phyloP scores from a whole-genome alignment of 2,888 invertebrate genomes.

The Cryptosula pallasiana region DNA sequence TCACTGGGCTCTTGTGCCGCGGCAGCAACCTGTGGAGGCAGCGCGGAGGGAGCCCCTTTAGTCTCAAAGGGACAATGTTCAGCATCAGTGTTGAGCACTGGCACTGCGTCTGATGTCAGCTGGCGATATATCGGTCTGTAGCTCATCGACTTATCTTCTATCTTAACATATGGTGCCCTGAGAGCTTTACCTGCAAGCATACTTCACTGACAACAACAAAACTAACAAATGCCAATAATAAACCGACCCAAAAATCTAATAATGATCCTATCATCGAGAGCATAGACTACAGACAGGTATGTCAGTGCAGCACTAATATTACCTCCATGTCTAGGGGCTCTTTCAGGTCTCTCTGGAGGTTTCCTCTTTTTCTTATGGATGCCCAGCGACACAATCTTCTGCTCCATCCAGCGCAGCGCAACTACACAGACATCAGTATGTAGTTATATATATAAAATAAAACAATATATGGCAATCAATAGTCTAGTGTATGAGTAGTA shows the following conservation, averaged over 20 bases:
- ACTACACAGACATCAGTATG: too few species aligned
- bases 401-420: constrained; percentile 9
- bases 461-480: too few species aligned
- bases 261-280: too few species aligned
- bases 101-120: not conserved
- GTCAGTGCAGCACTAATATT: not conserved
- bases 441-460: too few species aligned
- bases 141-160: not conserved
- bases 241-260: too few species aligned
- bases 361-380: not conserved
- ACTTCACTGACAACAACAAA: too few species aligned
- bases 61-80: constrained; percentile 4
- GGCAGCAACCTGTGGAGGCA: not conserved
- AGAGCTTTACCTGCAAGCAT: not conserved
- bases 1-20: not conserved
- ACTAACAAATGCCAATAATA: too few species aligned
- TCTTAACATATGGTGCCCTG: constrained; percentile 10
- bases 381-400: not conserved
- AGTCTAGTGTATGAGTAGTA: too few species aligned
- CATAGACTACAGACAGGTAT: too few species aligned
- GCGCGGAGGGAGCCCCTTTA: not conserved
- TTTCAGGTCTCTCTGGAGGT: not conserved
- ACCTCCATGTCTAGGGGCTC: not conserved
- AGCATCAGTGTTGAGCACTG: not conserved
- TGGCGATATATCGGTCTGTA: constrained; percentile 13